These are phyloP conservation scores for Metopia argyrocephala DNA, from an alignment of 2,888 invertebrate species.

Conservation along the genomic window DNA sequence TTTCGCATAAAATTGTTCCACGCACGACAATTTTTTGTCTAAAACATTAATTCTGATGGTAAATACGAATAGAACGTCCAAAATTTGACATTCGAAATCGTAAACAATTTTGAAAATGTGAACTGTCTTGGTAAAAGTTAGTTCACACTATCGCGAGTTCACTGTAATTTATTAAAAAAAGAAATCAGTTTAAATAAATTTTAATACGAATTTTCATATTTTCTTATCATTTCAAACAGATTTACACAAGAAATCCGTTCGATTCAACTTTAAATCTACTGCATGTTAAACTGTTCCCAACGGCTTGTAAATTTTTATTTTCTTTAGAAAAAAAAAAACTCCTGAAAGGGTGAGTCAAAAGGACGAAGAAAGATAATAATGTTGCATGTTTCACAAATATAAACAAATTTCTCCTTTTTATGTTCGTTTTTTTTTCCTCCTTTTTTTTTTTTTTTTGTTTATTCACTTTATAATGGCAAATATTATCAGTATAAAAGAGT, in stretches of 20 bases:
- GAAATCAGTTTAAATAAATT: neutral
- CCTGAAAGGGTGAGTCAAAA: neutral
- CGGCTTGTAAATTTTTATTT: no score
- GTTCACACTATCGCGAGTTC: no score
- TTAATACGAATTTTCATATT: neutral
- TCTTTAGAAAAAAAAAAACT: neutral
- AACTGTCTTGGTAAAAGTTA: no score
- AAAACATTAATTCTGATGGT: no score
- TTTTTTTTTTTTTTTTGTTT: conserved; percentile 1
- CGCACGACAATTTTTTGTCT: no score
- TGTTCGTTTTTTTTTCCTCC: neutral
- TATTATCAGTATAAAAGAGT: conserved; percentile 61
- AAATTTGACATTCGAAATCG: no score
- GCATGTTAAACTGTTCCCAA: no score
- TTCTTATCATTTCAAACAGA: neutral
- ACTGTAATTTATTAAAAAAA: neutral
- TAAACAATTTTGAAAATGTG: no score
- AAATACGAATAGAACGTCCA: no score
- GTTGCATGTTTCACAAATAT: conserved; percentile 59
- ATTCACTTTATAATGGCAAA: conserved; percentile 12
- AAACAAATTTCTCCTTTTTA: conserved; percentile 44
- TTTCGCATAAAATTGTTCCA: no score
- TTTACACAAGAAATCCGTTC: neutral
- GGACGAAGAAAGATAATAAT: conserved; percentile 37
- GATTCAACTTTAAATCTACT: neutral